phyloP scores from a whole-genome alignment of 2,113 vertebrate species.

The Pterocles gutturalis region DNA sequence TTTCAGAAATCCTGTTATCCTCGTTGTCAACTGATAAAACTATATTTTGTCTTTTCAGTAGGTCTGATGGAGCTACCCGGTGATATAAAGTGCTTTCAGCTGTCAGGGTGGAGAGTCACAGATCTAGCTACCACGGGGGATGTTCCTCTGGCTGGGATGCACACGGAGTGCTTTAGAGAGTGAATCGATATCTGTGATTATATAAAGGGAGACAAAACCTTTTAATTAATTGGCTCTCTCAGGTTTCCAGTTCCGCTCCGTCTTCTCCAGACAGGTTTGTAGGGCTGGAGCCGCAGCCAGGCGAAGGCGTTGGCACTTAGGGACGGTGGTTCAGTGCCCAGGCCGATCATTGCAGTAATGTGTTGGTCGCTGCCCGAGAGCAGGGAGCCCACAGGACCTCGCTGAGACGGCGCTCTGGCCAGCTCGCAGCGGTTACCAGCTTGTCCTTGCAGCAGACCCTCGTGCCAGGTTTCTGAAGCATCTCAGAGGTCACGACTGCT shows the following conservation, averaged over 20 bases:
- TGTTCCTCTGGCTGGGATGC: background rate
- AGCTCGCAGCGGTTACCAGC: rapidly evolving
- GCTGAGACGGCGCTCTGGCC: background rate
- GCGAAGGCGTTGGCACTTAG: background rate
- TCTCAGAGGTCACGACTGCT: background rate
- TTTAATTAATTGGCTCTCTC: background rate
- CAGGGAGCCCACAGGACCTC: background rate
- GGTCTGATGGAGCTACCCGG: background rate
- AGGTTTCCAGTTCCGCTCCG: background rate
- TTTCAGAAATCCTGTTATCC: background rate
- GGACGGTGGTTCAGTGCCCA: background rate
- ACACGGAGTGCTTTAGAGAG: background rate
- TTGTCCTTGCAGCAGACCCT: background rate
- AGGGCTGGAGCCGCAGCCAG: background rate
- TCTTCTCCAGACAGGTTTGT: background rate
- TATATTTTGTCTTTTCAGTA: background rate
- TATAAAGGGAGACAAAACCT: background rate
- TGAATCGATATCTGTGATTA: background rate
- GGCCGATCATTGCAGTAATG: background rate
- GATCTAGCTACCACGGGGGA: background rate
- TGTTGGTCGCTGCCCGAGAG: rapidly evolving
- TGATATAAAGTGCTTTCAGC: background rate
- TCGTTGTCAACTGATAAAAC: background rate
- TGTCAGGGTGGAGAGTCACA: background rate
- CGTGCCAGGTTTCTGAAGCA: background rate